phyloP scores from a whole-genome alignment of 2,888 invertebrate species.

The Tribolium freemani region DNA sequence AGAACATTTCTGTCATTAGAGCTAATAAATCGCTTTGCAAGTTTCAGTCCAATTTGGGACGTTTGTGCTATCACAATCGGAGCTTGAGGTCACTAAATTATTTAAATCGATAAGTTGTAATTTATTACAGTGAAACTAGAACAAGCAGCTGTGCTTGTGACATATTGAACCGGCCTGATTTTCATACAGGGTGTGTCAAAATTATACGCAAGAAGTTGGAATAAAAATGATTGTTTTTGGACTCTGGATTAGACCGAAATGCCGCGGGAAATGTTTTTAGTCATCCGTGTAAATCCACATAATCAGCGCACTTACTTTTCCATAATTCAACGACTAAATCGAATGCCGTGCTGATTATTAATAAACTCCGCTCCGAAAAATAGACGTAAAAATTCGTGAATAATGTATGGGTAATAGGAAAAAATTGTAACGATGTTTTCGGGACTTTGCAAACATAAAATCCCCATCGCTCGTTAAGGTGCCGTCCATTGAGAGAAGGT shows the following conservation, averaged over 20 bases:
- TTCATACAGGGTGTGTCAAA: not conserved
- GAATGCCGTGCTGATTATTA: not conserved
- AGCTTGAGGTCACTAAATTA: not conserved
- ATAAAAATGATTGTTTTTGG: not conserved
- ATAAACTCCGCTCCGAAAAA: not conserved
- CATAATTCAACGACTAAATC: not conserved
- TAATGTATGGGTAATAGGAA: not conserved
- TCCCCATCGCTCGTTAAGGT: constrained; percentile 23
- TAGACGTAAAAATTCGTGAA: not conserved
- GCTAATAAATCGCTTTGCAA: too few species aligned
- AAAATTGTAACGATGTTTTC: constrained; percentile 1
- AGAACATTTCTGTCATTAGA: too few species aligned
- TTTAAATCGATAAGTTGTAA: not conserved
- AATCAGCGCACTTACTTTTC: not conserved
- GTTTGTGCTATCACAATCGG: not conserved
- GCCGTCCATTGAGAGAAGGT: constrained; percentile 11
- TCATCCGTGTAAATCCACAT: not conserved
- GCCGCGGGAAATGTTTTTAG: not conserved
- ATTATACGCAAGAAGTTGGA: too few species aligned
- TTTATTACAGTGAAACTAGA: not conserved
- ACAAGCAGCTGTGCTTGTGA: not conserved
- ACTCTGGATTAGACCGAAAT: not conserved
- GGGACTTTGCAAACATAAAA: constrained; percentile 4
- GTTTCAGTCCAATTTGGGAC: too few species aligned
- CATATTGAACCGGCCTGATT: not conserved